Conservation (phyloP, 2,113 vertebrate species). For the Neodon shergylaensis region DNA sequence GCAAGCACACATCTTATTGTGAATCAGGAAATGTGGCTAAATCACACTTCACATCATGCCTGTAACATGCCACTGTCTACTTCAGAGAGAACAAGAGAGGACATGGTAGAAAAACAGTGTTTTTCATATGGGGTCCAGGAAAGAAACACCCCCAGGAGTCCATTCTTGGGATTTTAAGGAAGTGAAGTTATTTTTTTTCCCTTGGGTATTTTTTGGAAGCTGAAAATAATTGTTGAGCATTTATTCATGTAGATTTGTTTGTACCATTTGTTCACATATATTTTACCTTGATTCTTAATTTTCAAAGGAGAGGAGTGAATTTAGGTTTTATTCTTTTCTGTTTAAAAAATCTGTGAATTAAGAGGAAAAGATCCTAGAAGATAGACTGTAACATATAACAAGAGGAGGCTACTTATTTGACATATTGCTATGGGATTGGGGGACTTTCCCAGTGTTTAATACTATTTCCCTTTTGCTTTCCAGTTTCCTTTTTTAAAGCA, state of each 20-base stretch:
- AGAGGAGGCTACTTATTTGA: not conserved
- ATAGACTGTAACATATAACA: not conserved
- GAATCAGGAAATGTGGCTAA: not conserved
- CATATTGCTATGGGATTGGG: not conserved
- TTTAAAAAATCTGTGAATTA: constrained; percentile 5
- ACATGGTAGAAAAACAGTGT: not conserved
- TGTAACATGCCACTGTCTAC: not conserved
- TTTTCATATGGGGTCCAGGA: not conserved
- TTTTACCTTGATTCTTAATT: constrained; percentile 33
- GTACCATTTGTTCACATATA: not conserved
- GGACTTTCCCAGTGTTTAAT: not conserved
- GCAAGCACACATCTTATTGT: not conserved
- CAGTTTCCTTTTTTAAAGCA: not conserved
- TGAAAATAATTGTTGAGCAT: constrained; percentile 1
- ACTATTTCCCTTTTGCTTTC: not conserved
- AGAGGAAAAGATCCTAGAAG: not conserved
- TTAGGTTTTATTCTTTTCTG: constrained; percentile 7
- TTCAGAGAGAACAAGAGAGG: not conserved
- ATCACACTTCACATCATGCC: not conserved
- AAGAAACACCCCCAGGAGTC: not conserved
- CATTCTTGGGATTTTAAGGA: constrained; percentile 6
- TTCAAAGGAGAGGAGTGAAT: not conserved
- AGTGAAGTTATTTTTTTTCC: not conserved
- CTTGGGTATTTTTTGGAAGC: constrained; percentile 24
- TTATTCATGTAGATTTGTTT: not conserved